Base-by-base conservation (phyloP, 2,797 vertebrate species). In the Poeciliopsis paucimaculata region DNA sequence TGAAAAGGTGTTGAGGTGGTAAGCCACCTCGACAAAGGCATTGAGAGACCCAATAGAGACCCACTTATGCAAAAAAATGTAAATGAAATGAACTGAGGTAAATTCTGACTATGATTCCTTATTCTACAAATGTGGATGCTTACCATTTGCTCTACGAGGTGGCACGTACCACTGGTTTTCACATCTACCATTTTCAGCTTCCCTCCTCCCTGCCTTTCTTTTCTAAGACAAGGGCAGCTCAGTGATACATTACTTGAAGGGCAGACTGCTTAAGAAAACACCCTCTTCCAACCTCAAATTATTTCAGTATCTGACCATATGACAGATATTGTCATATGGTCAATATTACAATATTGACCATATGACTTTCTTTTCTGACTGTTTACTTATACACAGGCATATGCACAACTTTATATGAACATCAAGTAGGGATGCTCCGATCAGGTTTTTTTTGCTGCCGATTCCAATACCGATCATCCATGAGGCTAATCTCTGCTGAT, bases 291-390 rank as follows among this genome's bases (percentile, higher is more conserved):
- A 84, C 87, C 83, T 86, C 57, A 82, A 89, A 92, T 92, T 90
- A 91, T 93, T 93, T 93, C 89, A 90, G 91, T 91, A 90, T 85
- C 77, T 78, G 78, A 80, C 64, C n/a, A n/a, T n/a, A n/a, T n/a
- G n/a, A n/a, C n/a, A n/a, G n/a, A n/a, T n/a, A n/a, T n/a, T n/a
- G n/a, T n/a, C n/a, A n/a, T n/a, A n/a, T n/a, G n/a, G n/a, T n/a
- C n/a, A n/a, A n/a, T n/a, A n/a, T n/a, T n/a, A n/a, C n/a, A n/a
- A n/a, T n/a, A n/a, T n/a, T n/a, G n/a, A n/a, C n/a, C n/a, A n/a
- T n/a, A n/a, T 34, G 81, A 90, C 79, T 87, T 90, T 88, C 75
- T 89, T 85, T 86, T 84, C 70, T 15, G 28, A 66, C 70, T 87
- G 79, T 92, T 90, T 84, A 84, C 77, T 83, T 79, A 31, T 41